phyloP scores from a whole-genome alignment of 64 coral and sea anemone species.

The Platygyra sinensis region DNA sequence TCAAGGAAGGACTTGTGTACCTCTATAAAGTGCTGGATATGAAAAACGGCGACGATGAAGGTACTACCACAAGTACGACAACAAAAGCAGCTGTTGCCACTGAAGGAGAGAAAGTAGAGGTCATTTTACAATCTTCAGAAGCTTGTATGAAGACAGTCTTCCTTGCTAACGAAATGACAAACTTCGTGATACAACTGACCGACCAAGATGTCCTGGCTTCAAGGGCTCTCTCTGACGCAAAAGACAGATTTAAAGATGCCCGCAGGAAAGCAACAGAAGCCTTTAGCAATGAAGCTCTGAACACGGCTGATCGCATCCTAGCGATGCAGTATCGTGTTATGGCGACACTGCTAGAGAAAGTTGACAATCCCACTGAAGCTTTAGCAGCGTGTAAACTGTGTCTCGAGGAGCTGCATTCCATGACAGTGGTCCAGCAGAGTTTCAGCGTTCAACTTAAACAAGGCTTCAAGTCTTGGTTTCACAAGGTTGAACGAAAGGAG shows the following conservation, averaged over 20 bases:
- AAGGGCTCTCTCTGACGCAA: neutral
- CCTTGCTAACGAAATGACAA: neutral
- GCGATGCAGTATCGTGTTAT: neutral
- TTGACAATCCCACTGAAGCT: slow-evolving; percentile 22
- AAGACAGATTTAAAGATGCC: slow-evolving; percentile 4
- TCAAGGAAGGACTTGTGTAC: slow-evolving; percentile 37
- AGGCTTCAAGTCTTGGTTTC: neutral
- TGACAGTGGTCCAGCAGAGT: slow-evolving; percentile 28
- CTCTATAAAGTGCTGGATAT: neutral
- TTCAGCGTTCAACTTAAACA: neutral
- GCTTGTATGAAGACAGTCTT: neutral
- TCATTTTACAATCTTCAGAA: neutral
- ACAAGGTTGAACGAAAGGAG: slow-evolving; percentile 1
- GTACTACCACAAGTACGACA: too few relatives aligned
- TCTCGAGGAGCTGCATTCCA: slow-evolving; percentile 49
- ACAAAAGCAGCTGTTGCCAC: neutral
- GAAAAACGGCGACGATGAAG: neutral
- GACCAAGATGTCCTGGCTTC: neutral
- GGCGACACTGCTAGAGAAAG: slow-evolving; percentile 1
- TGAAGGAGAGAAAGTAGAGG: neutral
- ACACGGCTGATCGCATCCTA: neutral
- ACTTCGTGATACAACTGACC: neutral
- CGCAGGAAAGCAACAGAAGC: neutral
- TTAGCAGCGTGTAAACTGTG: slow-evolving; percentile 41
- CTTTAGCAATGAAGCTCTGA: neutral